Percentiles rank a stretch among this genome's conserved stretches.
Conservation (phyloP, 1,140 invertebrate genomes). For the Cydia splendana region DNA sequence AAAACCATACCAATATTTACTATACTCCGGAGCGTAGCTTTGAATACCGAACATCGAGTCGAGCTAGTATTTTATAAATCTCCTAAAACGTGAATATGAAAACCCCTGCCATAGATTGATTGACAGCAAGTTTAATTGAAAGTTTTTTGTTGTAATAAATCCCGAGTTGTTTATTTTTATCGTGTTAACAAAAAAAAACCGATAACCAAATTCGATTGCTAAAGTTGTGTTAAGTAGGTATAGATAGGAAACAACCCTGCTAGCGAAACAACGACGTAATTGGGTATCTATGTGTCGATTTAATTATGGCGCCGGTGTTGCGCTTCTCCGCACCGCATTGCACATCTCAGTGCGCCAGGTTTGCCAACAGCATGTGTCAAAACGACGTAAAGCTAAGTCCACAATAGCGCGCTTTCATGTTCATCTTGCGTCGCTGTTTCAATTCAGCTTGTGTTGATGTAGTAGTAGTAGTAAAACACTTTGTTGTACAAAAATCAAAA, state of each 20-base stretch:
- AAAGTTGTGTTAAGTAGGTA: no score
- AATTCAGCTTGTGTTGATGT: background rate
- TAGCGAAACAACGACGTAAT: no score
- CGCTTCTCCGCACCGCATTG: background rate
- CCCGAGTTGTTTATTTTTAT: no score
- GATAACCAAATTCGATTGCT: no score
- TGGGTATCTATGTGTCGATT: background rate
- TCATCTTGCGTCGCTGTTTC: background rate
- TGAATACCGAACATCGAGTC: background rate
- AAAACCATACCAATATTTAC: constrained; percentile 7
- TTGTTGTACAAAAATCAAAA: no score
- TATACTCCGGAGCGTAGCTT: background rate
- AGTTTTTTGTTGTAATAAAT: background rate
- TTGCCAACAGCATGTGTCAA: background rate
- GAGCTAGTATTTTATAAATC: background rate
- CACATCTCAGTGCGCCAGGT: background rate
- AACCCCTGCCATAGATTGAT: background rate
- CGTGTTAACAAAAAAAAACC: no score
- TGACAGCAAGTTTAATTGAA: background rate
- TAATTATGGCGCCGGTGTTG: background rate
- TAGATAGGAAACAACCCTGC: no score
- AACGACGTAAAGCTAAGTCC: background rate
- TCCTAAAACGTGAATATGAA: constrained; percentile 6
- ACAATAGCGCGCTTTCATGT: background rate
- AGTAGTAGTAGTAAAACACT: no score